Evolutionary conservation across 2,888 invertebrate genomes (phyloP), one percentile per base, ranked within the genome.

Genomic region (Cryptosula pallasiana): DNA sequence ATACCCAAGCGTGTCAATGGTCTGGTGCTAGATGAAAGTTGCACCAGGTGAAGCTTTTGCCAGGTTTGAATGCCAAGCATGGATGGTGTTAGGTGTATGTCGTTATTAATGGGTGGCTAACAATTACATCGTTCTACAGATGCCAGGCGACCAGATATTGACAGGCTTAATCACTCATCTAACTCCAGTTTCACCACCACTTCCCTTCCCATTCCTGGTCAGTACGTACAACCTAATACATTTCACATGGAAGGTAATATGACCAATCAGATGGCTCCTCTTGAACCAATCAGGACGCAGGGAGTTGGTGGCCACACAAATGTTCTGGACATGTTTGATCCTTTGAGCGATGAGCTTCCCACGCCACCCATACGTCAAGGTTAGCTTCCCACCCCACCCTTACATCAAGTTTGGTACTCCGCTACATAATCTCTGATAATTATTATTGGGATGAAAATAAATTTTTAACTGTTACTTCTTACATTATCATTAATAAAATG

Each of bases 281-380:
- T 63, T 5, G 25, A 63, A n/a, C 63, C 63, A 63, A 63, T 63
- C 63, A 63, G 63, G 27, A 63, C 63, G 63, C 63, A 63, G 13
- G 32, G 2, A 5, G 34, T 13, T 34, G 34, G 34, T 13, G 32
- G 29, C 5, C 55, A 5, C 13, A 13, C 63, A 29, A 63, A 32
- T 63, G 29, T 63, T 2, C 63, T 63, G 2, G 63, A 63, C 63
- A 63, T 63, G 63, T 63, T 63, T 32, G 63, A 63, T 63, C 63
- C 63, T 29, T 32, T 63, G 13, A 63, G 27, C 32, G 63, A 63
- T 32, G 63, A 63, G 34, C 34, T 63, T 32, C 13, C 27, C 27
- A 63, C 63, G 20, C 63, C 63, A 13, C 63, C 63, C 13, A 63
- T 63, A 20, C 20, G 27, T 34, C 63, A 63, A 63, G 63, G 63